Conservation (phyloP, 2,888 invertebrate species). For the Dioctria rufipes region DNA sequence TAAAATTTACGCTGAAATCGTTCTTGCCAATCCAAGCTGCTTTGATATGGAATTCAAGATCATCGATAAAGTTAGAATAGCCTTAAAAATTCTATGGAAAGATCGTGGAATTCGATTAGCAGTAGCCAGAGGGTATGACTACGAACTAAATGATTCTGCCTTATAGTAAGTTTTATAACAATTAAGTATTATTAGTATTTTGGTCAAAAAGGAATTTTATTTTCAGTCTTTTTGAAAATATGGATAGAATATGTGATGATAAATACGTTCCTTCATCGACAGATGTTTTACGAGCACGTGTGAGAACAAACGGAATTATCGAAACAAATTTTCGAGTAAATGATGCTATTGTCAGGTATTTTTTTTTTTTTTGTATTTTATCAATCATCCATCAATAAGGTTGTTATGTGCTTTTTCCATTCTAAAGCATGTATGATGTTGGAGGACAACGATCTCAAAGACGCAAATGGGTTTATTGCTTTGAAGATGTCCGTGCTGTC, state of each 20-base stretch:
- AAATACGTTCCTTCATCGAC: constrained; percentile 77
- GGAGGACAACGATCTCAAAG: constrained; percentile 79
- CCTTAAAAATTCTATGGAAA: constrained; percentile 76
- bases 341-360: constrained; percentile 73
- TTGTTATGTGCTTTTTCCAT: constrained; percentile 18
- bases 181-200: neutral
- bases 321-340: constrained; percentile 78
- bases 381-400: neutral
- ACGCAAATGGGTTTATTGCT: constrained; percentile 79
- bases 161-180: constrained; percentile 73
- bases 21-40: constrained; percentile 73
- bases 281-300: constrained; percentile 77
- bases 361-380: neutral
- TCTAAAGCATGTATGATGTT: constrained; percentile 77
- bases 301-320: constrained; percentile 78
- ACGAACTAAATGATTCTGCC: constrained; percentile 79
- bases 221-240: constrained; percentile 77
- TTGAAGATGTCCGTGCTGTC: constrained; percentile 77
- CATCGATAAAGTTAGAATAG: constrained; percentile 73
- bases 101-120: constrained; percentile 77
- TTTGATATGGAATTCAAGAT: constrained; percentile 74
- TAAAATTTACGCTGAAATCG: constrained; percentile 74
- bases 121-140: constrained; percentile 78
- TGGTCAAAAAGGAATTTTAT: neutral
- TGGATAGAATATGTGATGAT: constrained; percentile 77